Percentiles rank a stretch among this genome's conserved stretches.
phyloP scores from a whole-genome alignment of 2,113 vertebrate species.

The Dasyurus viverrinus region DNA sequence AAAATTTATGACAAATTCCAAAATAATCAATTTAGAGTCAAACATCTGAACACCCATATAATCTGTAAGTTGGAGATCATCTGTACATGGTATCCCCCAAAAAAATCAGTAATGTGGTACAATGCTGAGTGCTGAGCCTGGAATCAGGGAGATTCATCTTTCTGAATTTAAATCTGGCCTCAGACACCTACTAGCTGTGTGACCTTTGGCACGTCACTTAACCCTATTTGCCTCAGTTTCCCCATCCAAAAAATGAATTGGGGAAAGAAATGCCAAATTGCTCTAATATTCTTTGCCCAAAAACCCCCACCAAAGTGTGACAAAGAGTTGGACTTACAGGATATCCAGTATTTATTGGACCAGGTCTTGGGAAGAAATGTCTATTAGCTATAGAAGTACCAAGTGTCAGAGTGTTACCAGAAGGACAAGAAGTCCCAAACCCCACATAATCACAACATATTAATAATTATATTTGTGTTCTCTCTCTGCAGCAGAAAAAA shows the following conservation, averaged over 20 bases:
- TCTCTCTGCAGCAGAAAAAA: constrained; percentile 50
- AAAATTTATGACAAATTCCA: not conserved
- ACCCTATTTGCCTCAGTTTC: not conserved
- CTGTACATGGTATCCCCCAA: not conserved
- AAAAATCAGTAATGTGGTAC: not conserved
- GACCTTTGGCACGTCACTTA: not conserved
- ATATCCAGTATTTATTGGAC: not conserved
- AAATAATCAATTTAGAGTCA: not conserved
- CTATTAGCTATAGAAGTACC: not conserved
- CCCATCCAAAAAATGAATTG: not conserved
- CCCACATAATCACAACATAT: not conserved
- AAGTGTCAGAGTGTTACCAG: not conserved
- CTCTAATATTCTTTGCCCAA: not conserved
- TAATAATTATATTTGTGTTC: constrained; percentile 17
- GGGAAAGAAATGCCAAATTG: not conserved
- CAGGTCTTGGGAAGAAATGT: not conserved
- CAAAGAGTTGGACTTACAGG: not conserved
- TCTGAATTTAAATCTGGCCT: not conserved
- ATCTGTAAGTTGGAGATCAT: not conserved
- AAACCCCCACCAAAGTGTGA: not conserved
- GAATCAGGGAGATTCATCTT: not conserved
- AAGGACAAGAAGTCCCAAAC: not conserved
- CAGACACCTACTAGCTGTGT: not conserved
- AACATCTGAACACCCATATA: not conserved
- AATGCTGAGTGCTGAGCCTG: no score